phyloP scores from a whole-genome alignment of 2,888 invertebrate genomes.

The Anaspis maculata region DNA sequence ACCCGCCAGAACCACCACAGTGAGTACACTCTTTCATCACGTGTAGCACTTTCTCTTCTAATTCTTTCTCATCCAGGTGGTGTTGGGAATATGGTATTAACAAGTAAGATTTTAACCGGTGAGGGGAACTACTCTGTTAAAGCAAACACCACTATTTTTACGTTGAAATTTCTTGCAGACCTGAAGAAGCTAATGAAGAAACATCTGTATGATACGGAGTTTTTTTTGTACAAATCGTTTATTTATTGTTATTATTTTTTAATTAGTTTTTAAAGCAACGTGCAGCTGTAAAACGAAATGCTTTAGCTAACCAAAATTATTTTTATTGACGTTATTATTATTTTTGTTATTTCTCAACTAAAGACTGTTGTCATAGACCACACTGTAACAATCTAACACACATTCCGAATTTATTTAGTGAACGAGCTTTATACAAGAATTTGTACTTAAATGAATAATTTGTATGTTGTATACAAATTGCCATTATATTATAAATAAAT shows the following conservation, averaged over 20 bases:
- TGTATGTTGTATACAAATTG: too few relatives aligned
- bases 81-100: constrained; percentile 42
- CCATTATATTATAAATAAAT: too few relatives aligned
- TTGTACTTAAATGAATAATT: constrained; percentile 9
- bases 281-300: neutral
- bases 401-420: constrained; percentile 23
- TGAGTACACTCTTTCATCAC: constrained; percentile 24
- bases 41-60: constrained; percentile 3
- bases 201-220: constrained; percentile 31
- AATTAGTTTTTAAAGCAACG: neutral
- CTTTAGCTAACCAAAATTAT: constrained; percentile 1
- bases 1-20: constrained; percentile 35
- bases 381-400: constrained; percentile 15
- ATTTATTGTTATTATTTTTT: constrained; percentile 14
- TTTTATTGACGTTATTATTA: constrained; percentile 5
- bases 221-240: constrained; percentile 20
- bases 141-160: neutral
- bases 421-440: constrained; percentile 12
- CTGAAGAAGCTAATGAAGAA: constrained; percentile 36
- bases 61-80: constrained; percentile 32
- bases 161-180: constrained; percentile 23
- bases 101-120: constrained; percentile 24
- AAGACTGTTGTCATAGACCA: constrained; percentile 11
- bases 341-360: constrained; percentile 9
- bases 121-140: too few relatives aligned